Evolutionary conservation across 2,888 invertebrate genomes (phyloP), one percentile per base, ranked within the genome.

Genomic region (Tromatobia lineatoria): DNA sequence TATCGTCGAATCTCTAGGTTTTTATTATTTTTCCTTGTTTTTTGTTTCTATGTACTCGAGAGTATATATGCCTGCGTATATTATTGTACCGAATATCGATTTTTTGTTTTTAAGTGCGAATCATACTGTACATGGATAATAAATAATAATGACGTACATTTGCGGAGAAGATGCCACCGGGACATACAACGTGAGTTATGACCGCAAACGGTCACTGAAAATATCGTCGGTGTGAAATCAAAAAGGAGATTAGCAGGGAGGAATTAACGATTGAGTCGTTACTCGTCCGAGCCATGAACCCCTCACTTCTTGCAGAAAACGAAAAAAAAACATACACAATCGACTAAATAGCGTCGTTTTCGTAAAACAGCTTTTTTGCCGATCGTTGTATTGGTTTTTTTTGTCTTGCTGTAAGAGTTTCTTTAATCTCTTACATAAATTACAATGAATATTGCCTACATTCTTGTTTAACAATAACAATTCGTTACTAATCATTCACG

Each of bases 391-490:
- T 47, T 54, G 38, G 57, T 18, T 20, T 69, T 75, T 54, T 59
- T 34, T 18, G 13, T 50, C 38, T 1, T 25, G 11, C 70, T 45
- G 6, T 11, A 23, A 67, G 18, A 34, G n/a, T 47, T 34, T 20
- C 23, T 34, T 59, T 38, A 61, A 47, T 23, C 47, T 23, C 47
- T 79, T 34, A 64, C 57, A 70, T 81, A 70, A 81, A 84, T 84
- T 81, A 81, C 74, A 38, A 77, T 73, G 70, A 45, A 77, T 80
- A 79, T 78, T 82, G 75, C 71, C 82, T 85, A 85, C 76, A 59
- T 83, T 85, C 89, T 92, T 83, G 91, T 90, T 88, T 87, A 90
- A 91, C 89, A 91, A 91, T 89, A 92, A 92, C 90, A 92, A 90
- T 91, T 92, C 87, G 64, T 89, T 88, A 92, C 92, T 92, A 92